Evolutionary conservation across 2,797 vertebrate genomes (phyloP).

Genomic region (Hyperoplus immaculatus): DNA sequence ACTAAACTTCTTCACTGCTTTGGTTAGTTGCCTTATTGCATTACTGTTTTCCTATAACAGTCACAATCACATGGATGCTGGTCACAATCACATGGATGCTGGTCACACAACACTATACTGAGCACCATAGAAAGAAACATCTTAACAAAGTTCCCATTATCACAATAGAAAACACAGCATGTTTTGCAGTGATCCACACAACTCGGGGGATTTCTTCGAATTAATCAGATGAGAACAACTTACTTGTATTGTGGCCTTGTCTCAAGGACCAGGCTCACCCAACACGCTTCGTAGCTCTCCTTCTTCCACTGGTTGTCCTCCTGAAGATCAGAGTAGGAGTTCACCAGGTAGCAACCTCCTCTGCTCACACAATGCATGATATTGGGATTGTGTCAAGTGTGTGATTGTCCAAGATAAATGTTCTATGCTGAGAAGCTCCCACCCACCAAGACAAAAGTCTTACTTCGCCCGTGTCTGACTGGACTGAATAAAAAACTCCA

Average conservation of each 20-base stretch:
- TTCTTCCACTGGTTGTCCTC: constrained; percentile 69
- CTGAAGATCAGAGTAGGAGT: constrained; percentile 68
- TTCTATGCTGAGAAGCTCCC: background rate
- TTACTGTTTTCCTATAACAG: background rate
- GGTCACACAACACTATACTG: background rate
- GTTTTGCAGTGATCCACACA: background rate
- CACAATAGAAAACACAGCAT: background rate
- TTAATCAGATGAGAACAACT: background rate
- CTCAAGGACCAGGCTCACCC: constrained; percentile 71
- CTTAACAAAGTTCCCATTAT: background rate
- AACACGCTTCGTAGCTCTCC: constrained; percentile 66
- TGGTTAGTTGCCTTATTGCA: background rate
- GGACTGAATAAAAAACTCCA: background rate
- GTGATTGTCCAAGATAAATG: too few species aligned
- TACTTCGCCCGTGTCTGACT: background rate
- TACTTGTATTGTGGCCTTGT: constrained; percentile 73
- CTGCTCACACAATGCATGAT: constrained; percentile 72
- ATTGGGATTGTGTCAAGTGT: background rate
- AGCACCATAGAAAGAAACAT: background rate
- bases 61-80: background rate
- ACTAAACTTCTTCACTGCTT: background rate
- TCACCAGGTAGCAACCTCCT: constrained; percentile 70
- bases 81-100: too few species aligned
- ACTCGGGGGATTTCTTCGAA: background rate
- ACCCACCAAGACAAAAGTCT: background rate